A percentile compares a stretch with the other conserved stretches of the same genome.
Conservation (phyloP, 2,113 vertebrate species). For the Sinocyclocheilus grahami region DNA sequence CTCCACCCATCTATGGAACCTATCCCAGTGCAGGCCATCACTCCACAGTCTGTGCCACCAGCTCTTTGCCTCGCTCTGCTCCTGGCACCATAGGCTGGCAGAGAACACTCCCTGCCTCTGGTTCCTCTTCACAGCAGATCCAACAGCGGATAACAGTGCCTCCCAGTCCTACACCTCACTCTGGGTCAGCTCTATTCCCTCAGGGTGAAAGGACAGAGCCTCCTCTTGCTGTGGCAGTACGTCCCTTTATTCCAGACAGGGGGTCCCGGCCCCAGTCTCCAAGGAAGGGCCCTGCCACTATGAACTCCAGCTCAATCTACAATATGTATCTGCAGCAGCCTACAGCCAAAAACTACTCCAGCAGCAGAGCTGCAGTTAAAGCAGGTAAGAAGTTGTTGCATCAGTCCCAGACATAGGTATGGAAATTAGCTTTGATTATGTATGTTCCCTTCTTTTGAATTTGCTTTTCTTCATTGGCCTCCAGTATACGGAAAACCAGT, state of each 20-base stretch:
- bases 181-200: slow-evolving; percentile 78
- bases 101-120: slow-evolving; percentile 74
- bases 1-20: slow-evolving; percentile 89
- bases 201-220: slow-evolving; percentile 85
- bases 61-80: slow-evolving; percentile 83
- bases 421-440: too few species aligned
- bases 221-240: slow-evolving; percentile 91
- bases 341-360: slow-evolving; percentile 88
- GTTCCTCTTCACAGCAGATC: slow-evolving; percentile 93
- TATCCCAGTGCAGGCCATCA: slow-evolving; percentile 80
- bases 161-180: slow-evolving; percentile 89
- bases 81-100: slow-evolving; percentile 78
- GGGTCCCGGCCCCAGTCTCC: slow-evolving; percentile 95
- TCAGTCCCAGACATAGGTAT: neutral
- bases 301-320: slow-evolving; percentile 99
- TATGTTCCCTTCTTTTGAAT: neutral
- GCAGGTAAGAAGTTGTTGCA: slow-evolving; percentile 77
- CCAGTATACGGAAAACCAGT: slow-evolving; percentile 96
- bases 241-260: slow-evolving; percentile 91
- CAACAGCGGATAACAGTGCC: slow-evolving; percentile 97
- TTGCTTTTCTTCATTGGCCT: slow-evolving; percentile 43
- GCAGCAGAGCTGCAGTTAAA: slow-evolving; percentile 84
- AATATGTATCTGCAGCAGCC: slow-evolving; percentile 97
- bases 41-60: slow-evolving; percentile 80
- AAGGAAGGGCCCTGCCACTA: slow-evolving; percentile 93